Evolutionary conservation across 2,888 invertebrate genomes (phyloP).

Genomic region (Agrotis puta): DNA sequence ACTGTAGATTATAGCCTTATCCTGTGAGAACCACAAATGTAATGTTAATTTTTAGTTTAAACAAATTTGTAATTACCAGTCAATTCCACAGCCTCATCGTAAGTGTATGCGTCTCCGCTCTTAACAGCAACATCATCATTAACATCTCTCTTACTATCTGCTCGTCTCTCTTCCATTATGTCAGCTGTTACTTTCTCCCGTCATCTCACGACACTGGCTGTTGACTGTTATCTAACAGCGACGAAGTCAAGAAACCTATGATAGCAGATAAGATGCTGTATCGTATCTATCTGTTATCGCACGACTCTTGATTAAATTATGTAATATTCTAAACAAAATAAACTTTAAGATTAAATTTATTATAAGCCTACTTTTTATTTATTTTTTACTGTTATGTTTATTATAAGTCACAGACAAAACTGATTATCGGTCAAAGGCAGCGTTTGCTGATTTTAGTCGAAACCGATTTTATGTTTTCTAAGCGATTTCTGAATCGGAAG

Average conservation of each 20-base stretch:
- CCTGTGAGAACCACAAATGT: no score
- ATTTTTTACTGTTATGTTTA: background rate
- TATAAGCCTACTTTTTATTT: background rate
- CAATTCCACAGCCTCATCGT: constrained; percentile 77
- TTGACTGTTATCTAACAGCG: constrained; percentile 13
- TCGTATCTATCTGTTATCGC: constrained; percentile 26
- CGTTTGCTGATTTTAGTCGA: background rate
- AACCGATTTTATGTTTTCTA: background rate
- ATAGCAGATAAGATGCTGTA: no score
- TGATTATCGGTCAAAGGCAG: background rate
- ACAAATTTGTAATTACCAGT: constrained; percentile 67
- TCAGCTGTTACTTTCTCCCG: background rate
- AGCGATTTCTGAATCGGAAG: no score
- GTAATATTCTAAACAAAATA: background rate
- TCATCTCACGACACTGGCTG: constrained; percentile 32
- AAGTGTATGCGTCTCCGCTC: constrained; percentile 55
- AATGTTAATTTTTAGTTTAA: no score
- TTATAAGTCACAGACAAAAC: background rate
- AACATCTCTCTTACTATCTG: background rate
- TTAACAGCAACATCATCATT: background rate
- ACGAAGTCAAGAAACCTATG: no score
- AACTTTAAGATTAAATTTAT: background rate
- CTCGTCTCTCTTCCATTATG: constrained; percentile 19
- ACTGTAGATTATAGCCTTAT: no score
- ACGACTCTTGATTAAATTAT: background rate